Evolutionary conservation across 2,113 vertebrate genomes (phyloP).

Genomic region (Ctenodactylus gundi): DNA sequence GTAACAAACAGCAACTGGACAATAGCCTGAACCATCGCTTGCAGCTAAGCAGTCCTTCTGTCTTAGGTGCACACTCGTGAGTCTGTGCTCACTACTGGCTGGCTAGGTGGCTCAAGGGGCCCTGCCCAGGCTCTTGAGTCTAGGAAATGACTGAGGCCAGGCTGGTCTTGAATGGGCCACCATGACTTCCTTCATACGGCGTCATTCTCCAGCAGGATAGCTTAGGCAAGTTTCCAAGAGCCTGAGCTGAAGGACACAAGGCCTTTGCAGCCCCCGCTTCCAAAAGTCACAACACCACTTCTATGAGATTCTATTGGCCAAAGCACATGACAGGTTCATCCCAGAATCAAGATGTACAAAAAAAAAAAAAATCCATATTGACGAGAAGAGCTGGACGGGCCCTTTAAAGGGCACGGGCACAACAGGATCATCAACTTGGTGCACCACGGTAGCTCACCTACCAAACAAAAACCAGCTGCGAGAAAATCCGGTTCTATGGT

Average conservation of each 20-base stretch:
- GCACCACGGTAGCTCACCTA: background rate
- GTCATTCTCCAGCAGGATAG: background rate
- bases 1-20: background rate
- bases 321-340: background rate
- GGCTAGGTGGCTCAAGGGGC: background rate
- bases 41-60: background rate
- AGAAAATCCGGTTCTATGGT: background rate
- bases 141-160: background rate
- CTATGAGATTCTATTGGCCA: background rate
- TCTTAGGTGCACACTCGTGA: too few relatives aligned
- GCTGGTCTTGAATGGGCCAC: background rate
- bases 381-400: background rate
- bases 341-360: background rate
- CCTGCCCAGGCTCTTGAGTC: background rate
- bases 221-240: background rate
- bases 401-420: background rate
- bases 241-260: background rate
- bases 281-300: background rate
- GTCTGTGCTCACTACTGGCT: background rate
- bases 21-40: too few relatives aligned
- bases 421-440: background rate
- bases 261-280: background rate
- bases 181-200: background rate
- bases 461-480: too few relatives aligned
- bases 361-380: background rate